Evolutionary conservation across 1,140 invertebrate genomes (phyloP).

Genomic region (Melitaea cinxia): DNA sequence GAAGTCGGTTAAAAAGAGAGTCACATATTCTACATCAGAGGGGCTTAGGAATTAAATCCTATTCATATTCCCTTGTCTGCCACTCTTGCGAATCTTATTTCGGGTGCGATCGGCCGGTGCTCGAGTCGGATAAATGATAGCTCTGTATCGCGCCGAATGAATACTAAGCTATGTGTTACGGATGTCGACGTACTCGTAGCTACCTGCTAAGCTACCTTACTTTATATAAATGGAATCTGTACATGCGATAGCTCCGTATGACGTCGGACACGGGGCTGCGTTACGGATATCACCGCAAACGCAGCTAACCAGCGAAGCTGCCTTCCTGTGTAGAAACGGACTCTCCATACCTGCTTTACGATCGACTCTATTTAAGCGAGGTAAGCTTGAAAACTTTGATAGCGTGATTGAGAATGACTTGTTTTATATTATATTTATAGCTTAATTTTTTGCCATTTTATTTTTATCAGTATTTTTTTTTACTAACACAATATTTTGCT

Average conservation of each 20-base stretch:
- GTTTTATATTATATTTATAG: too few species aligned
- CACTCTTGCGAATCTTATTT: too few species aligned
- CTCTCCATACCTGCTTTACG: slow-evolving; percentile 21
- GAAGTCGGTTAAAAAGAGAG: too few species aligned
- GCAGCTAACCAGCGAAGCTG: slow-evolving; percentile 38
- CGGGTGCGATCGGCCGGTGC: too few species aligned
- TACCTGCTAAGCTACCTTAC: too few species aligned
- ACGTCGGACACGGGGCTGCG: slow-evolving; percentile 8
- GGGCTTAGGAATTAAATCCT: slow-evolving; percentile 30
- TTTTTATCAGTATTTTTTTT: too few species aligned
- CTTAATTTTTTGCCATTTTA: too few species aligned
- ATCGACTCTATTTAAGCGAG: slow-evolving; percentile 1
- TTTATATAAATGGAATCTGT: too few species aligned
- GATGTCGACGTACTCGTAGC: too few species aligned
- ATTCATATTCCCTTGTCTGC: too few species aligned
- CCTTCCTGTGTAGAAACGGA: slow-evolving; percentile 50
- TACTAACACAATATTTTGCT: too few species aligned
- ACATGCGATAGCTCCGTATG: slow-evolving; percentile 12
- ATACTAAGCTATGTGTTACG: too few species aligned
- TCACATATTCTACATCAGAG: slow-evolving; percentile 46
- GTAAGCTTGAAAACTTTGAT: background rate
- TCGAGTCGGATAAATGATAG: slow-evolving; percentile 3
- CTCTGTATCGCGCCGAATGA: background rate
- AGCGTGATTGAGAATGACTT: background rate
- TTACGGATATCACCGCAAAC: slow-evolving; percentile 20